Evolutionary conservation across 2,888 invertebrate species (phyloP).

Genomic region (Lathronympha strigana): DNA sequence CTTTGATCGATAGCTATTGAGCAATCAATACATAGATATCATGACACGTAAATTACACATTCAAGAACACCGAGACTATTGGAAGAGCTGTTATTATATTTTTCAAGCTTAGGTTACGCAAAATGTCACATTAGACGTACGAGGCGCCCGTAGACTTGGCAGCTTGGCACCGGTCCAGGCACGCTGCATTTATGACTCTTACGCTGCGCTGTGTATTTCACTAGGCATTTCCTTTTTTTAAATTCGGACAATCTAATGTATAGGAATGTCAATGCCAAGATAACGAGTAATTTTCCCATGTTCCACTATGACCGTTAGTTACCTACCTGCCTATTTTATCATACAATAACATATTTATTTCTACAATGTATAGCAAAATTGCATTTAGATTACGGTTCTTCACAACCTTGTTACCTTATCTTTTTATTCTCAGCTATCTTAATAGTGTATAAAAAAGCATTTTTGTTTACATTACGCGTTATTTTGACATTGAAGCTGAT

Average conservation of each 20-base stretch:
- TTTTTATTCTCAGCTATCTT: neutral
- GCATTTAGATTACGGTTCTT: neutral
- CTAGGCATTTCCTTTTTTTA: slow-evolving; percentile 9
- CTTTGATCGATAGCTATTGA: too few species aligned
- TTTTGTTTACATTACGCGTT: slow-evolving; percentile 4
- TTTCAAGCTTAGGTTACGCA: slow-evolving; percentile 35
- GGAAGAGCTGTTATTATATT: neutral
- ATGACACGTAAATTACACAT: neutral
- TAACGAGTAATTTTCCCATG: too few species aligned
- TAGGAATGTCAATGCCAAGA: too few species aligned
- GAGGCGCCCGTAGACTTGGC: slow-evolving; percentile 75
- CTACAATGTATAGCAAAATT: neutral
- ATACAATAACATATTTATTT: too few species aligned
- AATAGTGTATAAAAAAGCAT: neutral
- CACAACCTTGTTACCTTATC: too few species aligned
- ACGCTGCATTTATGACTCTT: slow-evolving; percentile 74
- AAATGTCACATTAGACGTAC: slow-evolving; percentile 43
- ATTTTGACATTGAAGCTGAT: slow-evolving; percentile 6
- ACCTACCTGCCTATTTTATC: too few species aligned
- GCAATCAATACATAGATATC: too few species aligned
- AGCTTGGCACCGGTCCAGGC: slow-evolving; percentile 76
- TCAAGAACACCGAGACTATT: neutral
- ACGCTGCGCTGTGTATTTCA: slow-evolving; percentile 54
- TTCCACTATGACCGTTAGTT: too few species aligned
- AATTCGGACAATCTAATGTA: neutral